A percentile compares a stretch with the other conserved stretches of the same genome.
Evolutionary conservation across 2,113 vertebrate species (phyloP).

Genomic region (Platysteira castanea): DNA sequence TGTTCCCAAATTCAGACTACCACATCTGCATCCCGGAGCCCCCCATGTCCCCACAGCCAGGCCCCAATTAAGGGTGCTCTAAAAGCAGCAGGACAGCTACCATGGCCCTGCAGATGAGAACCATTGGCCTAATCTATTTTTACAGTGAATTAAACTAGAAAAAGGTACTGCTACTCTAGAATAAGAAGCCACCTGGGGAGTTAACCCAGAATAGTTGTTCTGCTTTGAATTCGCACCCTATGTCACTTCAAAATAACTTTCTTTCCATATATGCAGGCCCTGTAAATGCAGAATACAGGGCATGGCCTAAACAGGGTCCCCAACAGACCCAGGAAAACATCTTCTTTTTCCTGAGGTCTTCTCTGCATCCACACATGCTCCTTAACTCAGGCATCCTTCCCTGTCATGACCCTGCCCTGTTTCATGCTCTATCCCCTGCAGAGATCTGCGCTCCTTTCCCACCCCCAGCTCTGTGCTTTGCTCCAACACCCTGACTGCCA

Average conservation of each 20-base stretch:
- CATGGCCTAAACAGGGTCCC: not conserved
- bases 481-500: not conserved
- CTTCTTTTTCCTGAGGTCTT: not conserved
- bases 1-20: not conserved
- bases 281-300: not conserved
- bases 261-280: not conserved
- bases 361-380: not conserved
- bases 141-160: constrained; percentile 33
- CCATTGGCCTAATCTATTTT: constrained; percentile 56
- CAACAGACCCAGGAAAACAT: not conserved
- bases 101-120: not conserved
- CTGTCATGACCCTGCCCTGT: not conserved
- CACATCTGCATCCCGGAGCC: not conserved
- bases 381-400: not conserved
- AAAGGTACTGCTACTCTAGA: constrained; percentile 19
- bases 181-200: constrained; percentile 42
- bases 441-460: not conserved
- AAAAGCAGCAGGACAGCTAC: not conserved
- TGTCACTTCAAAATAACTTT: constrained; percentile 13
- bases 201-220: constrained; percentile 58
- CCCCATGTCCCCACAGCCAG: not conserved
- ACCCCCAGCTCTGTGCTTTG: not conserved
- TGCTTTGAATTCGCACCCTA: not conserved
- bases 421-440: not conserved
- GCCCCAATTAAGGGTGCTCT: constrained; percentile 24